Conservation (phyloP, 1,140 invertebrate species). For the Spodoptera frugiperda region DNA sequence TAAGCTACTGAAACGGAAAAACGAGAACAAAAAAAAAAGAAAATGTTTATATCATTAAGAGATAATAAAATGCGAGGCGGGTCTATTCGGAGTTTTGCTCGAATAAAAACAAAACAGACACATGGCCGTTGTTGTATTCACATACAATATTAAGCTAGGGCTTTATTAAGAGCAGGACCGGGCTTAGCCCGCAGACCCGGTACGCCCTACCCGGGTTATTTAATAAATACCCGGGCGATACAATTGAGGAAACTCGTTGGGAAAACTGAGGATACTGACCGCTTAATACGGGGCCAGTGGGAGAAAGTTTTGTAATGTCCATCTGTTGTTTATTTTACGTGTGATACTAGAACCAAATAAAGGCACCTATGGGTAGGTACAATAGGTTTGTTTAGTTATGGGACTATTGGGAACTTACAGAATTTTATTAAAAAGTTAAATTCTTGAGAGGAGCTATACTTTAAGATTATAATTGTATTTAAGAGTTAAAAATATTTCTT, state of each 20-base stretch:
- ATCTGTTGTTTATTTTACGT: neutral
- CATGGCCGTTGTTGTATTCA: conserved; percentile 48
- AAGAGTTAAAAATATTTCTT: too few relatives aligned
- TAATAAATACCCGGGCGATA: conserved; percentile 64
- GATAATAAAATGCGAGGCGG: conserved; percentile 38
- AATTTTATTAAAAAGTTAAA: neutral
- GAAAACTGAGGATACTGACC: conserved; percentile 44
- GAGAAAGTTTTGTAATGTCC: conserved; percentile 31
- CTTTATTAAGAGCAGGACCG: conserved; percentile 61
- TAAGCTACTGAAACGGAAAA: neutral
- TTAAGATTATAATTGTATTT: too few relatives aligned
- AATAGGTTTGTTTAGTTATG: too few relatives aligned
- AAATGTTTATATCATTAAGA: conserved; percentile 31
- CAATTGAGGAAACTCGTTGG: conserved; percentile 62
- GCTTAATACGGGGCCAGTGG: conserved; percentile 33
- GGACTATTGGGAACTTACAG: too few relatives aligned
- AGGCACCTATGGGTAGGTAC: neutral
- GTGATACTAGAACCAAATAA: neutral
- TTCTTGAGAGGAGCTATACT: too few relatives aligned
- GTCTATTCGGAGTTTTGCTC: conserved; percentile 1
- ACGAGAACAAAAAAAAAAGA: conserved; percentile 26
- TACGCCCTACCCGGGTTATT: conserved; percentile 62
- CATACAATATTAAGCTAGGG: conserved; percentile 61
- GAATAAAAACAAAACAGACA: conserved; percentile 49
- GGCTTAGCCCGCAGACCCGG: conserved; percentile 56